Evolutionary conservation across 1,140 invertebrate species (phyloP), one percentile per base, ranked within the genome.

Genomic region (Apis dorsata): DNA sequence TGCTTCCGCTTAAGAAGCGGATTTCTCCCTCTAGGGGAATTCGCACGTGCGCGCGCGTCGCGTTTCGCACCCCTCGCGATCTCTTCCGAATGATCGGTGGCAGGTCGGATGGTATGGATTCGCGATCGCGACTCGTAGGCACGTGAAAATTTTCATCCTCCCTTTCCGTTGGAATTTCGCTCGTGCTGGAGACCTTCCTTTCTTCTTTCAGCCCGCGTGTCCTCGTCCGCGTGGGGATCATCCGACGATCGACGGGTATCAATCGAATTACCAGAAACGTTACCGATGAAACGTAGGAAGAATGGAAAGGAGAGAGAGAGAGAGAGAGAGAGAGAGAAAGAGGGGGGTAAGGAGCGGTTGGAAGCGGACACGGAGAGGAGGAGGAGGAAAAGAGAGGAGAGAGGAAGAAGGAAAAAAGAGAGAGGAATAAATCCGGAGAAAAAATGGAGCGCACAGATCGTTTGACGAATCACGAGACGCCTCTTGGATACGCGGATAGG

Each of bases 391-490:
- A 34, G 63, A 65, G 8, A 34, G 1, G 7, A 24, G 24, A 55
- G 19, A 24, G 44, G 34, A 19, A 28, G 49, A 21, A 2, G n/a
- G 9, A 86, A n/a, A 79, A 71, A 86, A 24, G 63, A 66, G 63
- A 10, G 17, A 51, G 12, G 87, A 79, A 78, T 77, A 87, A 74
- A 88, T 66, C 62, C 78, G 60, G n/a, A 71, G 65, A 78, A 83
- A 75, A 81, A 86, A 85, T 75, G 74, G 85, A 86, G 81, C 86
- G 76, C 86, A 84, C 86, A 66, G 78, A 68, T 87, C 87, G 83
- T 88, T 88, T 88, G 87, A 88, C 87, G 86, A 88, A 87, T 88
- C 87, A 79, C 86, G 86, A 87, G 69, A 63, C 83, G 79, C 68
- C 83, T 85, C 78, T 85, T 60, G 86, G 85, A 85, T 87, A 81